Base-by-base conservation (phyloP, 2,888 invertebrate species). In the Volucella inflata region DNA sequence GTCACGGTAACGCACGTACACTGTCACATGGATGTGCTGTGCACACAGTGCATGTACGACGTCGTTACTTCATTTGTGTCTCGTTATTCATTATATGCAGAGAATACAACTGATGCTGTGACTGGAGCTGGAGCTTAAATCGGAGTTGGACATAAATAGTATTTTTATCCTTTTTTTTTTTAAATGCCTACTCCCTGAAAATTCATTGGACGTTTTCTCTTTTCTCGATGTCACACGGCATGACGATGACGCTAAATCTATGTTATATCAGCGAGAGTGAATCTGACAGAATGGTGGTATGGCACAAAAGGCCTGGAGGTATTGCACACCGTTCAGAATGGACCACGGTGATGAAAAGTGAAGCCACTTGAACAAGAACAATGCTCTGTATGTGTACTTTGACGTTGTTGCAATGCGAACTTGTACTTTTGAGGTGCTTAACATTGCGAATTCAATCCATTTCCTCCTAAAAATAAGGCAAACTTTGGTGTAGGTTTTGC, bases 11-110 rank as follows among this genome's bases (percentile, higher is more conserved):
- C 53, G 53, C 70, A 64, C 36, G 16, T 38, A 50, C 21, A 3
- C 2, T 1, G 10, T 36, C 14, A 46, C 46, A 42, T 38, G 40
- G 16, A 44, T 48, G 68, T 64, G 46, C 17, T 55, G 55, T 48
- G 2, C 30, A 11, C 36, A 53, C 42, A 14, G n/a, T 70, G 59
- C 14, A 65, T 70, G 70, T 59, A 65, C 12, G 16, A 40, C 21
- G 70, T 65, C 55, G 64, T 80, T 76, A 75, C 75, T 84, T 76
- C 67, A 80, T 80, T 80, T 80, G 59, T 44, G 59, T 12, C 71
- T 64, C 75, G 80, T 84, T 80, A 84, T 80, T 84, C 84, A 84
- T 71, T 55, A 48, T 30, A 30, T 30, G 30, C 30, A 30, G 6
- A 30, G 30, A 3, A 30, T 30, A 30, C 6, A 30, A 30, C 30